Percentiles rank a stretch among this genome's conserved stretches.
These are phyloP conservation scores for Varanus salvator DNA, from an alignment of 2,113 vertebrate species.

Conservation along the genomic window DNA sequence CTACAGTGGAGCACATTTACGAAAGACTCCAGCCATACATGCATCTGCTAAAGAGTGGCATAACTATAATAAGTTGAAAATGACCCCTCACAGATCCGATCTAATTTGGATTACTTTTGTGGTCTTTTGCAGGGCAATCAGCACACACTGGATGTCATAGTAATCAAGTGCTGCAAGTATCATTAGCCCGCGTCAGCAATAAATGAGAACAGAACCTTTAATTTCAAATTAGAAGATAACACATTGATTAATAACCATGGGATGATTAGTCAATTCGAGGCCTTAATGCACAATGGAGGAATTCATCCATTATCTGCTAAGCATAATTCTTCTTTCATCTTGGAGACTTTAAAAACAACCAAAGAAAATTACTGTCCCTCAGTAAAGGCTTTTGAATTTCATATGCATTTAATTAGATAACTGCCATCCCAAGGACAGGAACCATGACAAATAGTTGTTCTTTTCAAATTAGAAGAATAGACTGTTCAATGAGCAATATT, in stretches of 20 bases:
- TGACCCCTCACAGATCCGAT: constrained; percentile 68
- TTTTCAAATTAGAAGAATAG: constrained; percentile 80
- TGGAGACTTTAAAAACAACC: constrained; percentile 78
- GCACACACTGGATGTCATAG: constrained; percentile 51
- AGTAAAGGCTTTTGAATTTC: constrained; percentile 82
- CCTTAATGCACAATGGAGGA: constrained; percentile 74
- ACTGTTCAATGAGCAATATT: constrained; percentile 77
- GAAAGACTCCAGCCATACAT: constrained; percentile 18
- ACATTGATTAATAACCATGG: constrained; percentile 76
- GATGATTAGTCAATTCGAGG: constrained; percentile 75
- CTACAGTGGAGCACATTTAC: neutral
- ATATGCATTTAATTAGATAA: constrained; percentile 84
- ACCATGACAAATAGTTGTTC: constrained; percentile 84
- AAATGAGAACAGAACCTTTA: constrained; percentile 75
- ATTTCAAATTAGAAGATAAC: constrained; percentile 78
- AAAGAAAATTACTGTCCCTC: constrained; percentile 79
- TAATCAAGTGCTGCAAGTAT: constrained; percentile 68
- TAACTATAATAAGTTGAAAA: constrained; percentile 40
- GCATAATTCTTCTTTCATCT: constrained; percentile 75
- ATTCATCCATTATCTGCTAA: constrained; percentile 79
- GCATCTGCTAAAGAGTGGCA: constrained; percentile 16
- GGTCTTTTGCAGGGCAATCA: constrained; percentile 58
- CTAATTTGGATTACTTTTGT: constrained; percentile 60
- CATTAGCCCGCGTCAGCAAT: constrained; percentile 73
- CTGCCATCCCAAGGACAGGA: constrained; percentile 77